Base-by-base conservation (phyloP, 2,888 invertebrate genomes). In the Sepioteuthis lessoniana region DNA sequence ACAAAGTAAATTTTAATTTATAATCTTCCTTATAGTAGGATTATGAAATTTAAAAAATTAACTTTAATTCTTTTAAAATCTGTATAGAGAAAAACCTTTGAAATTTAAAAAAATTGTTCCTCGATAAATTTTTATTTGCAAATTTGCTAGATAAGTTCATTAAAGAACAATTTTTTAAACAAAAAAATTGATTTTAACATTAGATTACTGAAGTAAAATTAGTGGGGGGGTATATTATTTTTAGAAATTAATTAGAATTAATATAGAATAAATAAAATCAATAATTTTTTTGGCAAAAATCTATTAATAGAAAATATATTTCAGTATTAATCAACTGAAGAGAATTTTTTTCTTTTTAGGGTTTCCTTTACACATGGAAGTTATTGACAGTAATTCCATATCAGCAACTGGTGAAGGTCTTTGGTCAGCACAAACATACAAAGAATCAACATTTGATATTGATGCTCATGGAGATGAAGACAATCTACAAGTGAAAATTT, bases 401-500 rank as follows among this genome's bases (percentile, higher is more conserved):
- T 95, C 95, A 25, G 95, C 96, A 60, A 95, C 95, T 93, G 97
- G 97, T 28, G 97, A 97, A 94, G 97, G 97, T 28, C 96, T 97
- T 92, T 97, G 97, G 94, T 96, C 96, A 94, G 97, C 97, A 35
- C 97, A 97, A 94, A 97, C 97, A 90, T 97, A 97, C 94, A 96
- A 97, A 35, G 96, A 97, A 42, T 97, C 97, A 37, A 97, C 96
- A 94, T 97, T 97, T 95, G 97, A 97, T 94, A 96, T 97, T 94
- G 97, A 97, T 95, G 97, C 97, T 19, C 95, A 97, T 97, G 95
- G 97, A 97, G 95, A 95, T 94, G 96, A 97, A n/a, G 97, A 97
- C 38, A 97, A 97, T 91, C 96, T 97, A 76, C 97, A 97, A 95
- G 97, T 98, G 94, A 97, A 96, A 94, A 97, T 98, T 37, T 97